A percentile compares a stretch with the other conserved stretches of the same genome.
Conservation (phyloP, 2,113 vertebrate genomes). For the Bubo bubo region DNA sequence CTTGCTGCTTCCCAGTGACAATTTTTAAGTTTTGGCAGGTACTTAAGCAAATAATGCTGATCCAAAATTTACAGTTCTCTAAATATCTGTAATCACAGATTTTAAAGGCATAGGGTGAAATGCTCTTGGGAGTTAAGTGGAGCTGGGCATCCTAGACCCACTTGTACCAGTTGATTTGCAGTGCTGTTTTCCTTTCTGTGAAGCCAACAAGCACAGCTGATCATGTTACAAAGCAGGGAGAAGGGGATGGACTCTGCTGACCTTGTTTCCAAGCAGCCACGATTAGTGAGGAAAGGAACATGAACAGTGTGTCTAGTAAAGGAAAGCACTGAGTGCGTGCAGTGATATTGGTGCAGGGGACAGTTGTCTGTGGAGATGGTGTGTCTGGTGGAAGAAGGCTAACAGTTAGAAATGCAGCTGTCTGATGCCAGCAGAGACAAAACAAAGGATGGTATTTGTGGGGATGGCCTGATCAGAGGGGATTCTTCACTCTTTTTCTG, state of each 20-base stretch:
- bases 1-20: background rate
- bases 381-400: background rate
- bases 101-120: background rate
- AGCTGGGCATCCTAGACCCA: background rate
- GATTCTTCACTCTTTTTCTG: background rate
- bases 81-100: background rate
- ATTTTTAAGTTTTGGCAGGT: background rate
- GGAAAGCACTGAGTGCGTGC: background rate
- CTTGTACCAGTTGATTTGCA: background rate
- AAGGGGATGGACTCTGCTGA: background rate
- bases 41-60: background rate
- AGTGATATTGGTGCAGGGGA: background rate
- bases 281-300: background rate
- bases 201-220: background rate
- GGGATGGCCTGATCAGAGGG: background rate
- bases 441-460: background rate
- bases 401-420: background rate
- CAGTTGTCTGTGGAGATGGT: background rate
- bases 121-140: background rate
- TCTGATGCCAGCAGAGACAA: background rate
- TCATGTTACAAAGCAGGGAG: background rate
- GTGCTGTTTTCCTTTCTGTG: background rate
- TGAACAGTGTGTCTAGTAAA: background rate
- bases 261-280: background rate
- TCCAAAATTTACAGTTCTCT: background rate